phyloP scores from a whole-genome alignment of 1,140 invertebrate species.

The Phymastichus coffea region DNA sequence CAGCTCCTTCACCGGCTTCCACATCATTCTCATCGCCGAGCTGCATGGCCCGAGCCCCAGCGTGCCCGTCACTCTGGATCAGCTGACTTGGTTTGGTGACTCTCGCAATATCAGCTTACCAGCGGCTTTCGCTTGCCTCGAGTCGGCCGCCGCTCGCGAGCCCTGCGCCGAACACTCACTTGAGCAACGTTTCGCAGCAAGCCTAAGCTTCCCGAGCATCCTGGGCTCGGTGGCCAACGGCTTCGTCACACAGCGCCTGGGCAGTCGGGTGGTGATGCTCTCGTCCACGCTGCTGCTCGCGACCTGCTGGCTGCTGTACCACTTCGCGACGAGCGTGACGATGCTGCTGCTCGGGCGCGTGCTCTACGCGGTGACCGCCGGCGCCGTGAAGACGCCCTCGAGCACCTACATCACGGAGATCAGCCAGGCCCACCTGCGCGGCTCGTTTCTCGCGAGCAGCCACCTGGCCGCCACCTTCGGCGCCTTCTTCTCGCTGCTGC shows the following conservation, averaged over 20 bases:
- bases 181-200: too few species aligned
- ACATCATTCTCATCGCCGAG: conserved; percentile 75
- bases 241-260: conserved; percentile 65
- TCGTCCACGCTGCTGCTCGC: conserved; percentile 71
- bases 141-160: too few species aligned
- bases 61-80: conserved; percentile 61
- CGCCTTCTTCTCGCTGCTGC: conserved; percentile 67
- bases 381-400: conserved; percentile 75
- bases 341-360: conserved; percentile 67
- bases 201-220: conserved; percentile 74
- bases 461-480: conserved; percentile 72
- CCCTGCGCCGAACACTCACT: too few species aligned
- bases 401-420: conserved; percentile 79
- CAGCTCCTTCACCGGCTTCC: conserved; percentile 60
- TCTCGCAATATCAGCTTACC: too few species aligned
- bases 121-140: too few species aligned
- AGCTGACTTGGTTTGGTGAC: conserved; percentile 77
- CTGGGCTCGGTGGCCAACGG: conserved; percentile 73
- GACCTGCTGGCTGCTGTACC: conserved; percentile 68
- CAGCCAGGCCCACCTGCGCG: conserved; percentile 72
- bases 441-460: conserved; percentile 70
- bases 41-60: conserved; percentile 55
- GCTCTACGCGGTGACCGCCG: conserved; percentile 70
- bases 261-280: conserved; percentile 70
- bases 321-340: conserved; percentile 60